Base-by-base conservation (phyloP, 1,140 invertebrate genomes). In the Bathynomus jamesi region DNA sequence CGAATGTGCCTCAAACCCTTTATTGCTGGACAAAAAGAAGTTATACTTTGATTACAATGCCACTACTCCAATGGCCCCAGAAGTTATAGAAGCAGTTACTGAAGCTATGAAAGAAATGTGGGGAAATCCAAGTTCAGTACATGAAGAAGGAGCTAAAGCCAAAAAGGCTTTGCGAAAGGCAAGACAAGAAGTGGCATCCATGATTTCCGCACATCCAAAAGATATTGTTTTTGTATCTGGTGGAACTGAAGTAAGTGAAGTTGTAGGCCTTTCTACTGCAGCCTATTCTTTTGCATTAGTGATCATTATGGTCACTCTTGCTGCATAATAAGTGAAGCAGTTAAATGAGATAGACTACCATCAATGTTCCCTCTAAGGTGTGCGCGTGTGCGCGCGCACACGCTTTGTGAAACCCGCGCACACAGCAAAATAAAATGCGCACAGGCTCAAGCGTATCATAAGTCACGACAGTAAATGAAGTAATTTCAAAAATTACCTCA, bases 141-240 rank as follows among this genome's bases (percentile, higher is more conserved):
- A 86, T 78, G 64, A 68, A 13, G 30, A 78, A 11, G 85, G 85
- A 1, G 66, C 65, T 29, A 71, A 75, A 32, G 85, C 85, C 0
- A 84, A 83, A 76, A 28, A 66, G 4, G 74, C 81, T 0, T 82
- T 87, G 31, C 79, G 83, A 30, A 72, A 79, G 71, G 82, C 86
- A 28, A 76, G 87, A 69, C 13, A 71, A 60, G 69, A 82, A 71
- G 79, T 87, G 30, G 85, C 86, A 21, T 31, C 74, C 66, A 85
- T 87, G 85, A 80, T 88, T 29, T 79, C 81, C 40, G 81, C 82
- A 4, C 76, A 77, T 4, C 28, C 79, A 17, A 76, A 81, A 62
- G 84, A 87, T 73, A 85, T 88, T 30, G 79, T 87, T 29, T 88
- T 88, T 78, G 85, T 84, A 60, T 88, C 87, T 71, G 87, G 87